phyloP scores from a whole-genome alignment of 30 jellyfish, hydroid and myxozoan genomes.

The Aurelia sp. region DNA sequence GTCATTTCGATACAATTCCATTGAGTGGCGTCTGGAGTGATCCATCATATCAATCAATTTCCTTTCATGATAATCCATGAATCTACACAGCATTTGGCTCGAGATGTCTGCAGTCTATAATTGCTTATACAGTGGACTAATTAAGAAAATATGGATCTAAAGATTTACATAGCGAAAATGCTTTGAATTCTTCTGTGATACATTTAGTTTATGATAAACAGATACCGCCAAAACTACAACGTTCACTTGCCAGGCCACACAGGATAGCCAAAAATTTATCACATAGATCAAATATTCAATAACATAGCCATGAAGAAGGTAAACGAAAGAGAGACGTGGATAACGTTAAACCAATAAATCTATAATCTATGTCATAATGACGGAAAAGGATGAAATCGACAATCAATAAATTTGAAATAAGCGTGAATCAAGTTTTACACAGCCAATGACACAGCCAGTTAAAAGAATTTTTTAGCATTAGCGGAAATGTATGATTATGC shows the following conservation, averaged over 20 bases:
- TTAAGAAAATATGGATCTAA: constrained; percentile 5
- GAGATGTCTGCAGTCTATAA: constrained; percentile 8
- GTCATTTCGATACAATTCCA: constrained; percentile 17
- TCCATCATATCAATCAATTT: constrained; percentile 4
- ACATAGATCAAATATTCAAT: not conserved
- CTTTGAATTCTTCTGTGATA: constrained; percentile 22
- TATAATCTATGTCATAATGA: too few relatives aligned
- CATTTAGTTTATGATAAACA: constrained; percentile 5
- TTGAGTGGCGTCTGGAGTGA: constrained; percentile 8
- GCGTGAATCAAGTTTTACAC: too few relatives aligned
- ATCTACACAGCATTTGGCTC: constrained; percentile 5
- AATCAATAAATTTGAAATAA: too few relatives aligned
- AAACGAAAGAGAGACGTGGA: too few relatives aligned
- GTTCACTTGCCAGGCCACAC: constrained; percentile 13
- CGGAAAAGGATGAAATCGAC: too few relatives aligned
- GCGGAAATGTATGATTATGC: too few relatives aligned
- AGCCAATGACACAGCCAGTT: too few relatives aligned
- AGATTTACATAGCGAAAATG: not conserved
- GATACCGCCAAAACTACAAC: constrained; percentile 18
- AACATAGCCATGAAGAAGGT: not conserved
- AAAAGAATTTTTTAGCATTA: too few relatives aligned
- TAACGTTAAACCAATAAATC: too few relatives aligned
- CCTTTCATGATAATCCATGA: constrained; percentile 13
- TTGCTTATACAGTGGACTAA: constrained; percentile 8
- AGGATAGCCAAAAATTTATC: not conserved